Conservation (phyloP, 2,797 vertebrate genomes). For the Acrossocheilus fasciatus region DNA sequence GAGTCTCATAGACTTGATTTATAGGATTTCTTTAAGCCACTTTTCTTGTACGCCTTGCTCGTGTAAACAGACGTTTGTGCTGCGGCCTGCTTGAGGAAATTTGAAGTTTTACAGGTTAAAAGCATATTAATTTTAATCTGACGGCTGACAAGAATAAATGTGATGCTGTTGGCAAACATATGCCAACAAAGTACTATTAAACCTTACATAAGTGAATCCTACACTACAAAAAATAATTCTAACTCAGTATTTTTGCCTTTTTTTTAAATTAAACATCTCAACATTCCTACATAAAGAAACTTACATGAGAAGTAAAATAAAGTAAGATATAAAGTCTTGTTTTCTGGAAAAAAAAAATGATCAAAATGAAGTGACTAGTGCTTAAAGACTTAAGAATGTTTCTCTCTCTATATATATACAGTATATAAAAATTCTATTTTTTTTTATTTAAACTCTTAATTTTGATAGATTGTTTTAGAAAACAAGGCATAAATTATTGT, state of each 20-base stretch:
- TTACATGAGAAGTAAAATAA: neutral
- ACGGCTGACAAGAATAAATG: constrained; percentile 63
- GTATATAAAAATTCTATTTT: too few relatives aligned
- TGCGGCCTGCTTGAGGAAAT: constrained; percentile 70
- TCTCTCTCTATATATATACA: too few relatives aligned
- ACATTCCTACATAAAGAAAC: neutral
- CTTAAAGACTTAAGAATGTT: neutral
- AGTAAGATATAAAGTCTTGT: neutral
- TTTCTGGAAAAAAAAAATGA: neutral
- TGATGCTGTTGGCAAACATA: constrained; percentile 34
- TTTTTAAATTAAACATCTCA: neutral
- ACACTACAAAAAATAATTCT: neutral
- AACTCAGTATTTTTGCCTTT: neutral
- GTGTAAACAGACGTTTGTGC: constrained; percentile 74
- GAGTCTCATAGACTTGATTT: constrained; percentile 70
- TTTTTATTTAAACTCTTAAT: neutral
- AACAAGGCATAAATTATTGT: neutral
- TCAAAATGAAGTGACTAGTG: neutral
- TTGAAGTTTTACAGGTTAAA: constrained; percentile 73
- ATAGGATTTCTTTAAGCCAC: constrained; percentile 72
- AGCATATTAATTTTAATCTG: constrained; percentile 66
- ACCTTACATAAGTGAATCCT: neutral
- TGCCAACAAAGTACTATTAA: constrained; percentile 9
- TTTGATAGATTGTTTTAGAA: neutral
- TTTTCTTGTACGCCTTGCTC: constrained; percentile 72